phyloP scores from a whole-genome alignment of 1,140 invertebrate species.

The Drosophila arawakana region DNA sequence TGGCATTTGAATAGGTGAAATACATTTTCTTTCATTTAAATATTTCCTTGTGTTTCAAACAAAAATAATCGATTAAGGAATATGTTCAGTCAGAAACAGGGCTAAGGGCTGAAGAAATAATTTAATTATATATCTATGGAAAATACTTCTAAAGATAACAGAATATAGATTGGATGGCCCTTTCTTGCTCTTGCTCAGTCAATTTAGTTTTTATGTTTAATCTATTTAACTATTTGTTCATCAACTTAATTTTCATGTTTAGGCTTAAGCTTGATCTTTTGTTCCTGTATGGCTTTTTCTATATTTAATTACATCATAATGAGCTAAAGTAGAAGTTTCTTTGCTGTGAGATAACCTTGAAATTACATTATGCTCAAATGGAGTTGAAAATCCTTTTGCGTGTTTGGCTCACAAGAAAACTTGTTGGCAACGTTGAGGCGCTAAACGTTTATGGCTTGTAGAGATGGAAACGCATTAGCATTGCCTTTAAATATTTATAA shows the following conservation, averaged over 20 bases:
- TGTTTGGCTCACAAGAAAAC: conserved; percentile 9
- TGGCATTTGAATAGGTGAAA: background rate
- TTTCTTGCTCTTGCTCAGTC: too few relatives aligned
- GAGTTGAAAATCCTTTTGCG: conserved; percentile 5
- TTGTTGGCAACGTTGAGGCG: conserved; percentile 21
- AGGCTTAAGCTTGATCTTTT: background rate
- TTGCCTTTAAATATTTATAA: conserved; percentile 65
- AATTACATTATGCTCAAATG: background rate
- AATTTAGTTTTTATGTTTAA: too few relatives aligned
- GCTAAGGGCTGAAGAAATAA: too few relatives aligned
- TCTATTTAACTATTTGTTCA: background rate
- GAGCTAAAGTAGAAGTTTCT: background rate
- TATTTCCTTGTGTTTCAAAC: too few relatives aligned
- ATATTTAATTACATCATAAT: conserved; percentile 1
- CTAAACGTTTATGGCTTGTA: conserved; percentile 9
- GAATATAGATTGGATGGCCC: too few relatives aligned
- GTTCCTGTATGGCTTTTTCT: background rate
- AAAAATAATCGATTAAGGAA: too few relatives aligned
- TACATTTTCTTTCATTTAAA: too few relatives aligned
- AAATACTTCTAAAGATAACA: too few relatives aligned
- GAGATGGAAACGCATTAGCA: conserved; percentile 42
- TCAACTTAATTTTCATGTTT: background rate
- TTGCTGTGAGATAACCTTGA: background rate
- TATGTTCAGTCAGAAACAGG: too few relatives aligned
- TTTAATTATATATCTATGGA: too few relatives aligned